Conservation (phyloP, 2,888 invertebrate species). For the Caenorhabditis sinica region DNA sequence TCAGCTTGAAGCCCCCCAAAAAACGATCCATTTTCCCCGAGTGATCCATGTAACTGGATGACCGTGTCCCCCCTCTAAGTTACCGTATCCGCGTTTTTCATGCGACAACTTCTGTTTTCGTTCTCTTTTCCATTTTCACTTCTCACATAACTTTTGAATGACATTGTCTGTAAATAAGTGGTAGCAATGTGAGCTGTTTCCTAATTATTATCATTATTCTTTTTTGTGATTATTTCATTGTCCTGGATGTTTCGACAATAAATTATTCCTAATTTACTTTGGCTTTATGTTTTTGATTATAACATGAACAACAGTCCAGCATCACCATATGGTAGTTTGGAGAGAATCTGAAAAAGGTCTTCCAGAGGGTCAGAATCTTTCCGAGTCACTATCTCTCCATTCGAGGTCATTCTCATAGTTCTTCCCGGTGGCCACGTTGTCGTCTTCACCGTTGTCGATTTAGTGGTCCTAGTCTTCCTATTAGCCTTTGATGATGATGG, state of each 20-base stretch:
- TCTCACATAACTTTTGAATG: conserved; percentile 61
- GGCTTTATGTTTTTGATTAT: no score
- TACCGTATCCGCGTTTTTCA: conserved; percentile 60
- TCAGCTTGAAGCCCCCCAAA: neutral
- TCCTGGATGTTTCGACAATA: conserved; percentile 60
- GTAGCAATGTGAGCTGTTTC: conserved; percentile 61
- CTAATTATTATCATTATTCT: conserved; percentile 40
- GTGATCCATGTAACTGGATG: conserved; percentile 45
- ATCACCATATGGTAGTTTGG: no score
- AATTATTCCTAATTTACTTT: conserved; percentile 61
- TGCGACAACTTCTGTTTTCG: conserved; percentile 67
- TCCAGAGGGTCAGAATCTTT: no score
- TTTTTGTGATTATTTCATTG: conserved; percentile 50
- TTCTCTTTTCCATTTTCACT: conserved; percentile 3
- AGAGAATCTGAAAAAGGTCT: no score
- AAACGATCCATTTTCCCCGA: conserved; percentile 19
- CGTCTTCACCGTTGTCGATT: no score
- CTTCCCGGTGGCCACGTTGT: no score
- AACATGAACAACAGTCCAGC: no score
- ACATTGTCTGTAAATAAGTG: conserved; percentile 67
- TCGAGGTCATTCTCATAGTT: no score
- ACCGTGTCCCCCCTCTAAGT: neutral
- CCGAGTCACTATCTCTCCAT: no score
- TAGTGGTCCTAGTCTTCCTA: no score
- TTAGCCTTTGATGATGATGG: no score